These are phyloP conservation scores for Umimayanthus kanabou DNA, from an alignment of 92 coral and sea anemone genomes.

Conservation along the genomic window DNA sequence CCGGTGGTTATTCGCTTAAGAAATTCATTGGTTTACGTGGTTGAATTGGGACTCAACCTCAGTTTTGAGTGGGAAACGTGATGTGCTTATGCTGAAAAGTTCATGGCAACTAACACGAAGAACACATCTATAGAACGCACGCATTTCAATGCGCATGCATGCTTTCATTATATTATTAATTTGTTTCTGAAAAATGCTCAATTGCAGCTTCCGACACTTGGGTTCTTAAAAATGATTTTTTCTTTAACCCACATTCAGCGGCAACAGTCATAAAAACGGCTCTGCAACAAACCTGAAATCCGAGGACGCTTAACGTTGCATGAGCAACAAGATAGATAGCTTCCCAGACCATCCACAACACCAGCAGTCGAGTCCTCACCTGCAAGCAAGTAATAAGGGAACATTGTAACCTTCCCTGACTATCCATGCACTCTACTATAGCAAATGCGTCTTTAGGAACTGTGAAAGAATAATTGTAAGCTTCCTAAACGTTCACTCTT, in stretches of 20 bases:
- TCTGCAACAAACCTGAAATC: slow-evolving; percentile 18
- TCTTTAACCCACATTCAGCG: not conserved
- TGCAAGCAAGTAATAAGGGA: not conserved
- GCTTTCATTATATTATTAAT: no score
- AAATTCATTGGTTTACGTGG: no score
- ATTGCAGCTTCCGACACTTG: no score
- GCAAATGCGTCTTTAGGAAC: not conserved
- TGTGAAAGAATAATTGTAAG: no score
- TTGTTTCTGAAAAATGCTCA: not conserved
- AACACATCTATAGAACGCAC: no score
- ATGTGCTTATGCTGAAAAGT: no score
- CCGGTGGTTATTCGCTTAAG: no score
- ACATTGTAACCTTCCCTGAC: not conserved
- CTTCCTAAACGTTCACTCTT: no score
- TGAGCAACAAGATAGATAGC: not conserved
- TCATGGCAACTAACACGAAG: no score
- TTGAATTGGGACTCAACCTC: no score
- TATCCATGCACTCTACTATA: not conserved
- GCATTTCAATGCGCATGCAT: no score
- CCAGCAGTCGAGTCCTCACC: slow-evolving; percentile 7
- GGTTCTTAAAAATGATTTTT: not conserved
- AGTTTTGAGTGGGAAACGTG: no score
- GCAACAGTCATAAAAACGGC: not conserved
- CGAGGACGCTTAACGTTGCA: slow-evolving; percentile 12
- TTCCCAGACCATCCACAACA: slow-evolving; percentile 33